Conservation (phyloP, 2,113 vertebrate species). For the Pleuronectes platessa region DNA sequence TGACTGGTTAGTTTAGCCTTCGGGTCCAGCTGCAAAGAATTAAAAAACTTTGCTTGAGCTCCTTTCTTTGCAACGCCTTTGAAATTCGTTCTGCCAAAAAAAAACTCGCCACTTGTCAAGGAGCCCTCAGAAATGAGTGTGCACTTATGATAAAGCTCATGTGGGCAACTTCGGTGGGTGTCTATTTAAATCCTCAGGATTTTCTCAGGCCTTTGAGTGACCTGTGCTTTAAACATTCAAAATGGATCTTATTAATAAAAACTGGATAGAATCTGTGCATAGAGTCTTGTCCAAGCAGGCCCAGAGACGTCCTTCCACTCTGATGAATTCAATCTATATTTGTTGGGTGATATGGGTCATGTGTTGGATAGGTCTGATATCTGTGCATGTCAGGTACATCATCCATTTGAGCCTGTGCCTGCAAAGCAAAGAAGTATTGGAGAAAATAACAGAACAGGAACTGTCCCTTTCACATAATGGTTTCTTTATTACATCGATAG, state of each 20-base stretch:
- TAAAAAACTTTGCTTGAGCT: slow-evolving; percentile 35
- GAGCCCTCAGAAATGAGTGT: not conserved
- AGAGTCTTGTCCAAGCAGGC: not conserved
- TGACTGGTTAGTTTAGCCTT: slow-evolving; percentile 36
- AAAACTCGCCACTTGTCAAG: not conserved
- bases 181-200: not conserved
- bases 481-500: no score
- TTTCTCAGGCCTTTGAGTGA: not conserved
- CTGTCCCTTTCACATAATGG: no score
- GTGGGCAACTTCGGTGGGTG: not conserved
- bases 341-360: no score
- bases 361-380: no score
- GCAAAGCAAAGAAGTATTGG: no score
- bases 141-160: not conserved
- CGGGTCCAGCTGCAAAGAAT: slow-evolving; percentile 53
- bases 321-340: no score
- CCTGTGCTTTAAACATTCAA: not conserved
- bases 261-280: not conserved
- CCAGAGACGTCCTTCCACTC: not conserved
- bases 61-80: slow-evolving; percentile 29
- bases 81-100: slow-evolving; percentile 12
- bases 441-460: no score
- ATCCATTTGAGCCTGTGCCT: no score
- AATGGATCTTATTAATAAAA: not conserved
- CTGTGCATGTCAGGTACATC: no score